Evolutionary conservation across 2,888 invertebrate genomes (phyloP), one percentile per base, ranked within the genome.

Genomic region (Flexamia atlantica): DNA sequence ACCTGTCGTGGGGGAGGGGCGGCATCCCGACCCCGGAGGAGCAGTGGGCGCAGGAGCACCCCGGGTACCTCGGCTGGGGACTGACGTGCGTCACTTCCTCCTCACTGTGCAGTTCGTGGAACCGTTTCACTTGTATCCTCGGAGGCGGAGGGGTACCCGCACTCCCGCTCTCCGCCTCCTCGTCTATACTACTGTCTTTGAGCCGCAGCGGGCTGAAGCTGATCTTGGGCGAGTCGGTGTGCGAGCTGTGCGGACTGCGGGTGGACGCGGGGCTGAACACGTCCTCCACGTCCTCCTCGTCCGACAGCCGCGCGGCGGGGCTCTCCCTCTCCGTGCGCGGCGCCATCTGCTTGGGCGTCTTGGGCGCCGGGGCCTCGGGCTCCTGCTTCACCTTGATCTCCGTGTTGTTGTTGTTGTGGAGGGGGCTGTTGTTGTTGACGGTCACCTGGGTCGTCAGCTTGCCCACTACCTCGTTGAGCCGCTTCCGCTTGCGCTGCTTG

Each of bases 381-480:
- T 88, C 88, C 53, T 88, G 88, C 70, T 89, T 88, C 81, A 81
- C 40, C 76, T 89, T 89, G 83, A 88, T 89, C 79, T 89, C 89
- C 85, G 90, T 90, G 86, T 90, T 90, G 82, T 91, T 90, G 84
- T 91, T 90, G 87, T 91, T 90, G 86, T 90, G 90, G 85, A 89
- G 88, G 76, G 89, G 88, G 46, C 90, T 90, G 72, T 90, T 88
- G 88, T 92, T 92, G 88, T 92, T 92, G 87, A 82, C 28, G 5
- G 87, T 87, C 32, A 88, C 88, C 68, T 89, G 89, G 10, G 92
- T 92, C 25, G 92, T 92, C 4, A 97, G 92, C 88, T 95, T 96
- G 89, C 97, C 96, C 85, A 97, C 91, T 28, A 97, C 95, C 85
- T 95, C 95, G 82, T 95, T 96, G 23, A 97, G 92, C 57, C 97